Base-by-base conservation (phyloP, 2,888 invertebrate species). In the Mechanitis mazaeus region DNA sequence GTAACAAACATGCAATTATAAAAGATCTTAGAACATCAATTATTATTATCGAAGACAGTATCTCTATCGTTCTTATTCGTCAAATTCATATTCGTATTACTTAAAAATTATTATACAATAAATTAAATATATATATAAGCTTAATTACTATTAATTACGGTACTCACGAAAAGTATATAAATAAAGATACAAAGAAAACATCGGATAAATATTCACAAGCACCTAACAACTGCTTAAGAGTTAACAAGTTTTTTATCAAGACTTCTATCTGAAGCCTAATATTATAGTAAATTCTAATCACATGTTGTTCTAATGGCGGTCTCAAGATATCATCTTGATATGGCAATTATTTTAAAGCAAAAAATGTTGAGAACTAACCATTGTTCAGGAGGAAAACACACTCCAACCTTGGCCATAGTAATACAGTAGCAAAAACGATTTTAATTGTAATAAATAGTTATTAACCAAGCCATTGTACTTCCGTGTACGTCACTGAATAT, bases 11-110 rank as follows among this genome's bases (percentile, higher is more conserved):
- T 55, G 35, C 55, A 47, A 57, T 54, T 20, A 57, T 35, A 9
- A 28, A 57, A 33, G 45, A 46, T 56, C 31, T 5, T 50, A 20
- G 56, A 57, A 47, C 54, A 28, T 55, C 54, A 47, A 54, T 56
- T 56, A 42, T 46, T 33, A n/a, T 2, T 38, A 55, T 20, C 20
- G 20, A 47, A 20, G 47, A 55, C 38, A 20, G 47, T 50, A 47
- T 47, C 38, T 38, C 35, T 7, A n/a, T 33, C 50, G 33, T 53
- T 56, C 53, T 31, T 45, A 38, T 31, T 20, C 20, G 20, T 20
- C 20, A 20, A 20, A 20, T 20, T 20, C 20, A 20, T 20, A 20
- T 20, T 20, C 20, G 20, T 20, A 20, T 20, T 20, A 20, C 20
- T 20, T 20, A 20, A 20, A 20, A 20, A 20, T 20, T 20, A 20